phyloP scores from a whole-genome alignment of 2,797 vertebrate genomes.

The Squalus acanthias region DNA sequence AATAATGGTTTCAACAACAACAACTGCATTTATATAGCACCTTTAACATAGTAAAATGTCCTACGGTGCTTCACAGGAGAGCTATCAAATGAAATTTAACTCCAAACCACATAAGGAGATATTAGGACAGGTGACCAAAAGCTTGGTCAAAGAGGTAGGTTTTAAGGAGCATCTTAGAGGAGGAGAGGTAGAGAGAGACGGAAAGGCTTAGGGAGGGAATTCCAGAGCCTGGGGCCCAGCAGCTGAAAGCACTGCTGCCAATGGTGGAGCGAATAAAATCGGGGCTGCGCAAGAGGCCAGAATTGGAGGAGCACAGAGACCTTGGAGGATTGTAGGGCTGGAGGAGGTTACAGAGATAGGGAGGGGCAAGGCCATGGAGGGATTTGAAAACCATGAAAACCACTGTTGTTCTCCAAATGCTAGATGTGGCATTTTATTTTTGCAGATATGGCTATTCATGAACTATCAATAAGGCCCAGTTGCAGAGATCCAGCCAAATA shows the following conservation, averaged over 20 bases:
- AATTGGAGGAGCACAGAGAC: not conserved
- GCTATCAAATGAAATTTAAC: not conserved
- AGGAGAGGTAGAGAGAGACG: not conserved
- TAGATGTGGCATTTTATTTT: conserved; percentile 2
- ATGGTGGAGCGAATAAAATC: not conserved
- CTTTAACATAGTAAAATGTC: not conserved
- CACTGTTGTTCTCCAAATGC: not conserved
- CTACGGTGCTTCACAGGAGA: not conserved
- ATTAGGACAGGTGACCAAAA: not conserved
- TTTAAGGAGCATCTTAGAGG: not conserved
- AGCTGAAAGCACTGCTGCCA: not conserved
- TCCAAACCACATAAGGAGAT: too few species aligned
- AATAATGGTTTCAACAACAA: not conserved
- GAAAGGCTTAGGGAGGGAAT: not conserved
- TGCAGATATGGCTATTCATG: conserved; percentile 6
- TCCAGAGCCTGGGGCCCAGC: not conserved
- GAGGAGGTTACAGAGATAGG: not conserved
- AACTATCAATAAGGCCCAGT: not conserved
- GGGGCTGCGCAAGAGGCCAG: not conserved
- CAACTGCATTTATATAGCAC: not conserved
- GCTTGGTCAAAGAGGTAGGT: not conserved
- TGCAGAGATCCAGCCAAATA: not conserved
- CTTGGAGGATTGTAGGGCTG: not conserved
- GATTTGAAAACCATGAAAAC: not conserved
- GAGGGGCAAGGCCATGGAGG: not conserved